Evolutionary conservation across 2,113 vertebrate genomes (phyloP).

Genomic region (Muntiacus reevesi): DNA sequence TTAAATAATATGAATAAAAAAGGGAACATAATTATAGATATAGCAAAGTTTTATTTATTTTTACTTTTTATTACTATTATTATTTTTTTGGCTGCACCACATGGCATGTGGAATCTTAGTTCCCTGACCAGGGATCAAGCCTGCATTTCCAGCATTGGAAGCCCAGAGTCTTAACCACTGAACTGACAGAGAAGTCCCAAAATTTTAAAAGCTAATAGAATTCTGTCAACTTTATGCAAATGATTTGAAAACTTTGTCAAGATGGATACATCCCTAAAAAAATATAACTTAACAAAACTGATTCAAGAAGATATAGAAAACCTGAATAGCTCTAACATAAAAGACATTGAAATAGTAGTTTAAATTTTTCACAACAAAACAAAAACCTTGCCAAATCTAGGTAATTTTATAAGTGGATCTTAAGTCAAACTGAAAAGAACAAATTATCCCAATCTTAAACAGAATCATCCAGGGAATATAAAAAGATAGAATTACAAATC

Average conservation of each 20-base stretch:
- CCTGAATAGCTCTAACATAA: not conserved
- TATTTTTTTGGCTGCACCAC: not conserved
- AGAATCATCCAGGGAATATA: not conserved
- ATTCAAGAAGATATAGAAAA: not conserved
- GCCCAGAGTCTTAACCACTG: not conserved
- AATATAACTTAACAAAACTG: not conserved
- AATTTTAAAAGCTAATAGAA: not conserved
- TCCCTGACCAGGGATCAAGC: not conserved
- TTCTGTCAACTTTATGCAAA: not conserved
- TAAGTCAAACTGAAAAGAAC: constrained; percentile 9
- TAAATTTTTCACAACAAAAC: not conserved
- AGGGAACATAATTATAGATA: not conserved
- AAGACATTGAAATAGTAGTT: constrained; percentile 13
- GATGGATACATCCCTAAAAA: constrained; percentile 10
- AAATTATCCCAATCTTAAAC: not conserved
- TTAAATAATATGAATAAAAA: not conserved
- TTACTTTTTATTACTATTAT: not conserved
- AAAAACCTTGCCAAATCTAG: not conserved
- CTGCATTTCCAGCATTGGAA: not conserved
- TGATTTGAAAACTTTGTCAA: constrained; percentile 27
- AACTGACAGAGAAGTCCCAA: not conserved
- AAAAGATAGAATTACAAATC: constrained; percentile 22
- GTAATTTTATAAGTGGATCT: not conserved
- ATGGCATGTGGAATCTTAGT: not conserved
- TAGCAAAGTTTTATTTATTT: not conserved